phyloP scores from a whole-genome alignment of 2,797 vertebrate species.

The Sebastes taczanowskii region DNA sequence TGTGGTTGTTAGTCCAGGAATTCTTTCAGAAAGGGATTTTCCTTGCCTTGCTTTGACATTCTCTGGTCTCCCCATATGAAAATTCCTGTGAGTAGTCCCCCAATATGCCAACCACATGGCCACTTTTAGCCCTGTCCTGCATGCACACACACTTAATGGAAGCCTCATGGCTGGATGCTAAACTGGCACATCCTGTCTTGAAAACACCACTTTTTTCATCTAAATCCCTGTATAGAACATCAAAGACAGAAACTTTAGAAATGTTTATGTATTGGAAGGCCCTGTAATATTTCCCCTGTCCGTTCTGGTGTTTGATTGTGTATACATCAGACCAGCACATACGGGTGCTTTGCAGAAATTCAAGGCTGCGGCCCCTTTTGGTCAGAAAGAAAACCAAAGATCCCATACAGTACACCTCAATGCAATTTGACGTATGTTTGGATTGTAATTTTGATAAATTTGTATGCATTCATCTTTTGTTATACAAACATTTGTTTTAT shows the following conservation, averaged over 20 bases:
- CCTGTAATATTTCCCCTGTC: not conserved
- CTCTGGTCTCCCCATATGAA: conserved; percentile 32
- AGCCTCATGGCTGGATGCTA: conserved; percentile 43
- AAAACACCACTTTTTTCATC: conserved; percentile 35
- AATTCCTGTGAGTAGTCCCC: conserved; percentile 32
- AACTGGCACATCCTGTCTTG: conserved; percentile 31
- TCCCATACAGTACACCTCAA: too few species aligned
- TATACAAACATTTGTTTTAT: too few species aligned
- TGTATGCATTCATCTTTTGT: too few species aligned
- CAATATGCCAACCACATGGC: conserved; percentile 68
- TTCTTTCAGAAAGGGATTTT: conserved; percentile 20
- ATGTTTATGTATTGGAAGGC: not conserved
- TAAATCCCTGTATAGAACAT: conserved; percentile 11
- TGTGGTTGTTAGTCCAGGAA: conserved; percentile 16
- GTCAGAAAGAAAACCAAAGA: too few species aligned
- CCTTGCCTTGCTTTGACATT: not conserved
- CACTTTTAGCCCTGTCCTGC: conserved; percentile 28
- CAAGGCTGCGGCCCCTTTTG: too few species aligned
- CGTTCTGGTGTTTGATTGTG: not conserved
- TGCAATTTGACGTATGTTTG: too few species aligned
- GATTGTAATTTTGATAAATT: too few species aligned
- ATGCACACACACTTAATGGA: conserved; percentile 43
- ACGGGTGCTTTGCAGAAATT: too few species aligned
- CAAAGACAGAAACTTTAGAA: not conserved
- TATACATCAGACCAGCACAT: too few species aligned